Evolutionary conservation across 2,888 invertebrate species (phyloP).

Genomic region (Drosophila peninsularis): DNA sequence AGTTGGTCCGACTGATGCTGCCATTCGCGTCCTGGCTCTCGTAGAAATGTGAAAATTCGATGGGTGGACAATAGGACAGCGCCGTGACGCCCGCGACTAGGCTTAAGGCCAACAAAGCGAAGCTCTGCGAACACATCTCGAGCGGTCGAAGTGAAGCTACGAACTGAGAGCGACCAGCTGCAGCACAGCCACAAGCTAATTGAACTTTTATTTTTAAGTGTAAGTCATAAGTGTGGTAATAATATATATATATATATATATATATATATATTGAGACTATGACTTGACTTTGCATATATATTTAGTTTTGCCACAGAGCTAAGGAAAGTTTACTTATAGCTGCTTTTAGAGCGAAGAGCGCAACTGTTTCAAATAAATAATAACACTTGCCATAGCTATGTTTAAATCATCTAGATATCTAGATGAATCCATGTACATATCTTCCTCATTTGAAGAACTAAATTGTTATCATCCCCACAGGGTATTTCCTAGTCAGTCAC

Average conservation of each 20-base stretch:
- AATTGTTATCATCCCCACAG: no score
- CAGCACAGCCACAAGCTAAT: neutral
- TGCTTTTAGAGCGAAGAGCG: no score
- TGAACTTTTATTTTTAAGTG: constrained; percentile 6
- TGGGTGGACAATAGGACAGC: constrained; percentile 5
- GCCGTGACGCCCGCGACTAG: neutral
- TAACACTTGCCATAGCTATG: no score
- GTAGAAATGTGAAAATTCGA: constrained; percentile 12
- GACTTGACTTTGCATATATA: neutral
- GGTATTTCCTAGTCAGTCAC: neutral
- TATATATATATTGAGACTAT: neutral
- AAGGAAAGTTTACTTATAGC: no score
- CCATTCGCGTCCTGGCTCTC: neutral
- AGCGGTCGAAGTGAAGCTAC: neutral
- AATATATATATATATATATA: neutral
- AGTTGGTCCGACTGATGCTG: no score
- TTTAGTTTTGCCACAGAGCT: no score
- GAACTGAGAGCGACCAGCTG: neutral
- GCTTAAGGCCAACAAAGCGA: neutral
- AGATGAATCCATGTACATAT: no score
- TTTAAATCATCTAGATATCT: no score
- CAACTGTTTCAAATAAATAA: no score
- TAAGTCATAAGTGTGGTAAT: neutral
- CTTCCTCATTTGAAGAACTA: no score
- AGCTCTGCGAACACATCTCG: constrained; percentile 1